Evolutionary conservation across 2,888 invertebrate genomes (phyloP), one percentile per base, ranked within the genome.

Genomic region (Rhorus exstirpatorius): DNA sequence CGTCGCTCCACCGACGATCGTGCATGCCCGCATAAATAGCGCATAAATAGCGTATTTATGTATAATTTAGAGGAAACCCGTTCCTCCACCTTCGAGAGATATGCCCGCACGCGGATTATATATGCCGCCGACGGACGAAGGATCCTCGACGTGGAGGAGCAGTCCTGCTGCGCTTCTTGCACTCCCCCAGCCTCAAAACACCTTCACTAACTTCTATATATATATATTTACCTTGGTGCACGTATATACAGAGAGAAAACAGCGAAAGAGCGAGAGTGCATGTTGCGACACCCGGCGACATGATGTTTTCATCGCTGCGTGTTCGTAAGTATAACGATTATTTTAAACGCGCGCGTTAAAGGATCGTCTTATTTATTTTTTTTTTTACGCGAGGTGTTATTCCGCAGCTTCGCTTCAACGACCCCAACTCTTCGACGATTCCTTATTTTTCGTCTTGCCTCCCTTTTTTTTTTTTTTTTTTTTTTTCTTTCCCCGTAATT

Each of bases 301-400:
- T 85, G 85, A 85, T 85, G 85, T 85, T 85, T 85, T 85, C 85
- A 85, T 85, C 85, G 84, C 84, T 79, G 84, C 85, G 83, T 85
- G 84, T 83, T 83, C 49, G 53, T 82, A 84, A 85, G 78, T 84
- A 78, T 82, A 82, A 84, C 84, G 81, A 85, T 85, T 85, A 85
- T 83, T 77, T 85, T 83, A 84, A 85, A 84, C 81, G 82, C 61
- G 49, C 75, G 81, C 81, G 83, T 81, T 83, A 78, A 84, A 79
- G 79, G 84, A 65, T 78, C 78, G 63, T 61, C 63, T 77, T 63
- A 71, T 41, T 70, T 46, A 41, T 24, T 51, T 63, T 63, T 38
- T 53, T 51, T 68, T 31, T 51, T 26, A 24, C 55, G 6, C 55
- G 24, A 0, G 24, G 24, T 31, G 31, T 31, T 31, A 31, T 31